Percentiles rank a stretch among this genome's conserved stretches.
Evolutionary conservation across 2,113 vertebrate species (phyloP).

Genomic region (Amia ocellicauda): DNA sequence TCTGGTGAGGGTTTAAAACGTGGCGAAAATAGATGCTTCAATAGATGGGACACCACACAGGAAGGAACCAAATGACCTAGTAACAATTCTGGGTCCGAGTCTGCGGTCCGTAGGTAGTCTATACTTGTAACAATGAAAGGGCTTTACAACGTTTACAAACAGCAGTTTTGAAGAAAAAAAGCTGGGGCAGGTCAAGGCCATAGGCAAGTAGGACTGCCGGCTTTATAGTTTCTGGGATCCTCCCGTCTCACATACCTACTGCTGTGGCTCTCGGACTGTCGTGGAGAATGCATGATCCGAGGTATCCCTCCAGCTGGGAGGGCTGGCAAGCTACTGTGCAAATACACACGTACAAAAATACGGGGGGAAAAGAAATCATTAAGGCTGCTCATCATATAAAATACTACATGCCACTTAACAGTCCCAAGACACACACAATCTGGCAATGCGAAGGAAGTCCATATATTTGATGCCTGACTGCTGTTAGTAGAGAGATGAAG

Average conservation of each 20-base stretch:
- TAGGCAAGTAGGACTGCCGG: too few relatives aligned
- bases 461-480: neutral
- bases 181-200: too few relatives aligned
- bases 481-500: too few relatives aligned
- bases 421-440: neutral
- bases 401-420: conserved; percentile 1
- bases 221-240: neutral
- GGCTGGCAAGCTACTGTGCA: conserved; percentile 70
- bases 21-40: too few relatives aligned
- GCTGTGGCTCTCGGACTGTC: conserved; percentile 72
- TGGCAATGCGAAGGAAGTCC: neutral
- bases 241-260: conserved; percentile 62
- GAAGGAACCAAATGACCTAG: too few relatives aligned
- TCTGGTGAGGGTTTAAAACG: too few relatives aligned
- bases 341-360: conserved; percentile 11
- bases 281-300: conserved; percentile 73
- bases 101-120: too few relatives aligned
- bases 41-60: too few relatives aligned
- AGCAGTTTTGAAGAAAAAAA: too few relatives aligned
- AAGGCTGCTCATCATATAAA: neutral
- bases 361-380: neutral
- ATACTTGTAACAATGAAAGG: too few relatives aligned
- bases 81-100: too few relatives aligned
- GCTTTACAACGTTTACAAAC: too few relatives aligned
- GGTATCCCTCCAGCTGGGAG: conserved; percentile 76